These are phyloP conservation scores for Prietella phreatophila DNA, from an alignment of 2,113 vertebrate genomes.

Conservation along the genomic window DNA sequence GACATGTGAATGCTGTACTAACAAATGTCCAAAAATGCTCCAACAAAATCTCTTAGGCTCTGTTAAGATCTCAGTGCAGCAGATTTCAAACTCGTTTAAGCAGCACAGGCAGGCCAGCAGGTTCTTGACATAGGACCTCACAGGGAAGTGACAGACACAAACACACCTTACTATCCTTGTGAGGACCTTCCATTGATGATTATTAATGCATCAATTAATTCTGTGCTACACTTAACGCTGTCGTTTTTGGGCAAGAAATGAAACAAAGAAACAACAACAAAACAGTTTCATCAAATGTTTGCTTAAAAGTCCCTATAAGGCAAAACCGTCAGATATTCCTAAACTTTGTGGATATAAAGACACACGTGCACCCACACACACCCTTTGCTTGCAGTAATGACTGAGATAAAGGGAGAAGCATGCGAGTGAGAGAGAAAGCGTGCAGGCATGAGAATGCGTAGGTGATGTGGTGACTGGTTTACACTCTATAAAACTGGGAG, in stretches of 20 bases:
- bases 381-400: constrained; percentile 1
- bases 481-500: constrained; percentile 26
- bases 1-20: constrained; percentile 41
- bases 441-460: neutral
- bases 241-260: neutral
- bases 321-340: neutral
- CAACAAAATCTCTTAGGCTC: constrained; percentile 31
- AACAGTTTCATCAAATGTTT: neutral
- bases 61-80: constrained; percentile 30
- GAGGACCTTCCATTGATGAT: neutral
- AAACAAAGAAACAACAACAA: neutral
- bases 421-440: neutral
- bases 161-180: neutral
- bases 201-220: neutral
- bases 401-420: neutral
- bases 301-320: neutral
- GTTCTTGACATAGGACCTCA: constrained; percentile 3
- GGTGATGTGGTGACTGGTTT: constrained; percentile 30
- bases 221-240: neutral
- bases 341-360: neutral
- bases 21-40: constrained; percentile 45
- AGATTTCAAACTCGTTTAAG: constrained; percentile 38
- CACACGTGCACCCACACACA: neutral
- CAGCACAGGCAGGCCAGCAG: constrained; percentile 4
- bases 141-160: neutral